Conservation (phyloP, 1,140 invertebrate species). For the Drosophila melanogaster region DNA sequence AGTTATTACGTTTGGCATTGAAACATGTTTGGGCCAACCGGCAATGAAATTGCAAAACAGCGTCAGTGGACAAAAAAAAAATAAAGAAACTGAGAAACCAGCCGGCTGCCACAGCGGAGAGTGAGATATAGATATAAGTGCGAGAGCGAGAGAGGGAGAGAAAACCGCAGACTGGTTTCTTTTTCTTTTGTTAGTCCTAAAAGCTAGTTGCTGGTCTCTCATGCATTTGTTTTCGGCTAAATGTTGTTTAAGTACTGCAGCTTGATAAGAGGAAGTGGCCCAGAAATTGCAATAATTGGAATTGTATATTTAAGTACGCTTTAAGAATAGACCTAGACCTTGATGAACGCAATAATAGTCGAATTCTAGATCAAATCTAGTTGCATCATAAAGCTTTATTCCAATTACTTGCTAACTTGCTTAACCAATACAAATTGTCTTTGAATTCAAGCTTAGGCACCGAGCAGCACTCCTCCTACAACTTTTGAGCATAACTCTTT, state of each 20-base stretch:
- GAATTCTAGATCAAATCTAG: too few species aligned
- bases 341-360: too few species aligned
- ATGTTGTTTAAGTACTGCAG: not conserved
- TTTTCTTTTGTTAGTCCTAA: slow-evolving; percentile 45
- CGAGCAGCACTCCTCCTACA: not conserved
- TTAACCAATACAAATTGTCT: not conserved
- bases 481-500: slow-evolving; percentile 3
- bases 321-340: too few species aligned
- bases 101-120: slow-evolving; percentile 57
- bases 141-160: not conserved
- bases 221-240: slow-evolving; percentile 6
- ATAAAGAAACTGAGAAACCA: slow-evolving; percentile 32
- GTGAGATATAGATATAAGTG: slow-evolving; percentile 14
- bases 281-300: not conserved
- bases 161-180: slow-evolving; percentile 44
- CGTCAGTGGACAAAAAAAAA: slow-evolving; percentile 45
- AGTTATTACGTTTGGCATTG: slow-evolving; percentile 84
- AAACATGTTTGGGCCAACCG: slow-evolving; percentile 73
- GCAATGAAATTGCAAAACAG: slow-evolving; percentile 75
- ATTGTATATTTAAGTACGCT: too few species aligned
- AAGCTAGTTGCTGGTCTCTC: slow-evolving; percentile 18
- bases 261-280: slow-evolving; percentile 15
- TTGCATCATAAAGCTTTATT: not conserved
- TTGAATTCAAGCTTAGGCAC: not conserved
- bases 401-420: not conserved